Evolutionary conservation across 2,888 invertebrate species (phyloP), one percentile per base, ranked within the genome.

Genomic region (Maniola hyperantus): DNA sequence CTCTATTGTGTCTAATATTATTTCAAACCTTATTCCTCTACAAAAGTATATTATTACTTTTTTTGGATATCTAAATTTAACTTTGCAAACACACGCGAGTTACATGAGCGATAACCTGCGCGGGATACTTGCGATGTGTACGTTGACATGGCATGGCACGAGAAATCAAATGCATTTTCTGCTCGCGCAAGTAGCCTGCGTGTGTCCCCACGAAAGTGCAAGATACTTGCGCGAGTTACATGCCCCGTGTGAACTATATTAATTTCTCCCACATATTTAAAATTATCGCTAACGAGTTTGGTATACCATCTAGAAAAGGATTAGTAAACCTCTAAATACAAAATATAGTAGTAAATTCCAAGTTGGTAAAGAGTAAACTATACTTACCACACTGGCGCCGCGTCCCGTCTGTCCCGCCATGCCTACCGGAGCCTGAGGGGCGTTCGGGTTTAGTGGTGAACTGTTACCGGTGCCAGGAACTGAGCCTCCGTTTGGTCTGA

Each of bases 371-470:
- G 36, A 59, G n/a, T 33, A 11, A 60, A 18, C 6, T 39, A 42
- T 62, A 63, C 77, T 87, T 91, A 97, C 97, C 93, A 97, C 96
- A 76, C 97, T 96, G 66, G 97, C 96, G 66, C 97, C 97, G 69
- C 97, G 94, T 50, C 97, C 97, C 63, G 97, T 97, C 83, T 97
- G 97, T 70, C 96, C 95, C 48, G 95, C 96, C 80, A 95, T 93
- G 54, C 95, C 95, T 15, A 95, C 93, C 1, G 95, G 95, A 10
- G 93, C 87, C 75, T 95, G 95, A 0, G 96, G 95, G 79, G 95
- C 95, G 74, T 95, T 94, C 6, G 95, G 93, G 74, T 94, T 93
- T 51, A 94, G 87, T 10, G 93, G 93, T 0, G 93, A 91, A 73
- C 85, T 91, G 78, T 91, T 92, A 55, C 92, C 90, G 0, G 92